These are phyloP conservation scores for Neodiprion pinetum DNA, from an alignment of 1,140 invertebrate genomes.

Conservation along the genomic window DNA sequence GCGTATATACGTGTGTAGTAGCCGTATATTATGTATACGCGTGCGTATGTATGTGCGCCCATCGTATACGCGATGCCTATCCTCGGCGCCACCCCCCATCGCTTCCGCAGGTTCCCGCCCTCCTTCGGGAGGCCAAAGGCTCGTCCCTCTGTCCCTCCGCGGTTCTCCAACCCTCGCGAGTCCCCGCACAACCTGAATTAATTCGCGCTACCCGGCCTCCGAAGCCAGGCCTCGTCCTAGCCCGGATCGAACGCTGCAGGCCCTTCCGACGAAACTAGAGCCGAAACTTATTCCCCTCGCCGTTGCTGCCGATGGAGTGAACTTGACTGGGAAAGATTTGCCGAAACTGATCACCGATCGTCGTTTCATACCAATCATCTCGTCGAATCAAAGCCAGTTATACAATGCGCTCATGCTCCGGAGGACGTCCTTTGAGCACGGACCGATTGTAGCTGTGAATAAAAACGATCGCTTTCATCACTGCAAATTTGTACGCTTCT, in stretches of 20 bases:
- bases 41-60: neutral
- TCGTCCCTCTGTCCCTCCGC: conserved; percentile 41
- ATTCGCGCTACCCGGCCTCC: conserved; percentile 45
- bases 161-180: neutral
- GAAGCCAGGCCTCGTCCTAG: conserved; percentile 31
- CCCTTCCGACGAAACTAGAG: neutral
- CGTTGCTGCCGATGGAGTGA: too few relatives aligned
- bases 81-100: conserved; percentile 13
- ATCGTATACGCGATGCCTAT: neutral
- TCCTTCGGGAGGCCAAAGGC: conserved; percentile 31
- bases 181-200: conserved; percentile 44
- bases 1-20: neutral
- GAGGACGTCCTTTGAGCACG: too few relatives aligned
- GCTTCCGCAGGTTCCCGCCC: conserved; percentile 16
- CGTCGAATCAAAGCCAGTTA: too few relatives aligned
- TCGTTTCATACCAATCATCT: too few relatives aligned
- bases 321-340: too few relatives aligned
- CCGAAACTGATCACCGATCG: too few relatives aligned
- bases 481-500: too few relatives aligned
- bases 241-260: neutral
- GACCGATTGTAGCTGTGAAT: too few relatives aligned
- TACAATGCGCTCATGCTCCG: too few relatives aligned
- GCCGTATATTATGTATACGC: neutral
- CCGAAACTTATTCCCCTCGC: too few relatives aligned
- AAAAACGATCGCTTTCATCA: too few relatives aligned